phyloP scores from a whole-genome alignment of 1,140 invertebrate genomes.

The Neotoxoptera formosana region DNA sequence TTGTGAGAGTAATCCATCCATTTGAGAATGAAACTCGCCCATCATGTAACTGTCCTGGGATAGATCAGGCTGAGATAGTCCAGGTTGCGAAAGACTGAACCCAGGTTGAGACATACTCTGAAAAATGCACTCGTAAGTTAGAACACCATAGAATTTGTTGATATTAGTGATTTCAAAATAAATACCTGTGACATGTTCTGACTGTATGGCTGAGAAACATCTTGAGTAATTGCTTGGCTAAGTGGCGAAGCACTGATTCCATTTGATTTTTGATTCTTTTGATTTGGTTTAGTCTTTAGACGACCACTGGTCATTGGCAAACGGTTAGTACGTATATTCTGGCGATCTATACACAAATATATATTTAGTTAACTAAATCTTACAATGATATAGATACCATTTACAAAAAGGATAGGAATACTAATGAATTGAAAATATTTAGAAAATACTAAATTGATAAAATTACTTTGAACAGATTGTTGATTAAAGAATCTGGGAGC shows the following conservation, averaged over 20 bases:
- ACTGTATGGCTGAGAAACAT: slow-evolving; percentile 71
- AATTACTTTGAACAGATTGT: slow-evolving; percentile 61
- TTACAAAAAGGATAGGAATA: not conserved
- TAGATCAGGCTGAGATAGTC: slow-evolving; percentile 77
- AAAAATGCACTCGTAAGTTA: slow-evolving; percentile 51
- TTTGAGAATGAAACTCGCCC: slow-evolving; percentile 91
- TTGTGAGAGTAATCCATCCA: slow-evolving; percentile 92
- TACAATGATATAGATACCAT: too few species aligned
- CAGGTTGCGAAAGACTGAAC: slow-evolving; percentile 72
- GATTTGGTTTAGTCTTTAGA: slow-evolving; percentile 60
- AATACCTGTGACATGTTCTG: slow-evolving; percentile 68
- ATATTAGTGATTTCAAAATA: not conserved
- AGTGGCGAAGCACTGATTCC: slow-evolving; percentile 59
- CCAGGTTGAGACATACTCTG: slow-evolving; percentile 78
- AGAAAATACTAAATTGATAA: not conserved
- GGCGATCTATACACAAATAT: slow-evolving; percentile 61
- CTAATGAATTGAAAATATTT: not conserved
- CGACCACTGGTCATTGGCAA: slow-evolving; percentile 61
- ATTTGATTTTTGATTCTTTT: slow-evolving; percentile 60
- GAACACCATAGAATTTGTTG: not conserved
- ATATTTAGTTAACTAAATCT: not conserved
- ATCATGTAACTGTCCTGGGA: slow-evolving; percentile 86
- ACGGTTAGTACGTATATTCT: slow-evolving; percentile 62
- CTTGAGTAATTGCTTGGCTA: slow-evolving; percentile 63
- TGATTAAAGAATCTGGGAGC: slow-evolving; percentile 88